phyloP scores from a whole-genome alignment of 2,888 invertebrate species.

The Philhelius pedissequus region DNA sequence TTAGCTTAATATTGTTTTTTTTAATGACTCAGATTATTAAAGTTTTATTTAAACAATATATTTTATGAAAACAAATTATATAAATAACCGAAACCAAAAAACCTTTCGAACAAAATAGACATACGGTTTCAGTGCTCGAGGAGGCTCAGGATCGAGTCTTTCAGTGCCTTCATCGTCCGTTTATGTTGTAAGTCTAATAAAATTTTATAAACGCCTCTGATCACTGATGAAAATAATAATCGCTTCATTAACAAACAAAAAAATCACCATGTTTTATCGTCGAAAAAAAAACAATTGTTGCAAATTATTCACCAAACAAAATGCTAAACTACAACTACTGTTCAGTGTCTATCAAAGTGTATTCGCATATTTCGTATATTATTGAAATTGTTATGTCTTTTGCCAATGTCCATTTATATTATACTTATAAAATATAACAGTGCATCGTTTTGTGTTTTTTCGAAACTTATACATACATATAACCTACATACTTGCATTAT shows the following conservation, averaged over 20 bases:
- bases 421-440: neutral
- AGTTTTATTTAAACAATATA: neutral
- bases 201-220: constrained; percentile 67
- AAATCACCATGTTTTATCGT: constrained; percentile 44
- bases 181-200: constrained; percentile 83
- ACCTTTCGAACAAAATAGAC: constrained; percentile 78
- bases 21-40: no score
- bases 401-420: constrained; percentile 9
- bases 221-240: constrained; percentile 37
- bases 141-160: constrained; percentile 89
- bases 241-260: constrained; percentile 22
- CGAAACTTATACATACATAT: neutral
- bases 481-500: neutral
- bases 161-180: constrained; percentile 89
- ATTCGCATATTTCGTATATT: constrained; percentile 46
- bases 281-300: constrained; percentile 35
- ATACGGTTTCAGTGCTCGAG: constrained; percentile 83
- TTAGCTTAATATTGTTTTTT: no score
- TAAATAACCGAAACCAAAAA: constrained; percentile 47
- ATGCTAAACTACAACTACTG: constrained; percentile 24
- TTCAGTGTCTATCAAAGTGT: constrained; percentile 46
- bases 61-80: constrained; percentile 32
- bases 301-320: constrained; percentile 38
- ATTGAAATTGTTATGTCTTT: constrained; percentile 53
- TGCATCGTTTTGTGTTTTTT: constrained; percentile 38